Conservation (phyloP, 1,140 invertebrate species). For the Armadillidium nasatum region DNA sequence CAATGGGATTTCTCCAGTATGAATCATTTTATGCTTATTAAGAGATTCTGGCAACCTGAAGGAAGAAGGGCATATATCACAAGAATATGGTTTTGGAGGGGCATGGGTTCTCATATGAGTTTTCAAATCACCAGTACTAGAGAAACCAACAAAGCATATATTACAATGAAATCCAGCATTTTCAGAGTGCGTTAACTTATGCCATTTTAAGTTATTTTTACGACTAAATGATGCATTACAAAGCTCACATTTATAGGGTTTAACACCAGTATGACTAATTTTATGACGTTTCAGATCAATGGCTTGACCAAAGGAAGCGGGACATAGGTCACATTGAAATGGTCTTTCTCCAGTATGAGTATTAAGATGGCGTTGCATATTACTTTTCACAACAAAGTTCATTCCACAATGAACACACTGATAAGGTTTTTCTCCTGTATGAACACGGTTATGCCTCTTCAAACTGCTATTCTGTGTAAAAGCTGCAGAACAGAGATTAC, state of each 20-base stretch:
- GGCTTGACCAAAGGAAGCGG: constrained; percentile 53
- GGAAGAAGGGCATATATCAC: constrained; percentile 51
- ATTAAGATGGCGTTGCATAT: constrained; percentile 46
- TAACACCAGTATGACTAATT: constrained; percentile 44
- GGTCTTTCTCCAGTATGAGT: constrained; percentile 47
- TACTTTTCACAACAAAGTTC: constrained; percentile 45
- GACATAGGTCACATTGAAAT: constrained; percentile 55
- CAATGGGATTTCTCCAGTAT: constrained; percentile 41
- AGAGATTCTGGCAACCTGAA: constrained; percentile 40
- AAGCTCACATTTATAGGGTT: constrained; percentile 43
- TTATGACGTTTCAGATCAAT: constrained; percentile 43
- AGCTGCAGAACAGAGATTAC: constrained; percentile 52
- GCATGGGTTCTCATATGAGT: constrained; percentile 52
- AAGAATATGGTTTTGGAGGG: constrained; percentile 55
- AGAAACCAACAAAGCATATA: constrained; percentile 41
- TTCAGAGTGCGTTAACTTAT: constrained; percentile 40
- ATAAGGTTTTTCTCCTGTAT: constrained; percentile 48
- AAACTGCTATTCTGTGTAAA: constrained; percentile 43
- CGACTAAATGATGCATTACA: constrained; percentile 44
- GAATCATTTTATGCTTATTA: constrained; percentile 41
- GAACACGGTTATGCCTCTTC: constrained; percentile 42
- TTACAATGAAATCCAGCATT: constrained; percentile 41
- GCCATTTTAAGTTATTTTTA: constrained; percentile 43
- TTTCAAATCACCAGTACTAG: constrained; percentile 49
- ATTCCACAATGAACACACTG: constrained; percentile 47